Evolutionary conservation across 2,113 vertebrate genomes (phyloP).

Genomic region (Eulemur rufifrons): DNA sequence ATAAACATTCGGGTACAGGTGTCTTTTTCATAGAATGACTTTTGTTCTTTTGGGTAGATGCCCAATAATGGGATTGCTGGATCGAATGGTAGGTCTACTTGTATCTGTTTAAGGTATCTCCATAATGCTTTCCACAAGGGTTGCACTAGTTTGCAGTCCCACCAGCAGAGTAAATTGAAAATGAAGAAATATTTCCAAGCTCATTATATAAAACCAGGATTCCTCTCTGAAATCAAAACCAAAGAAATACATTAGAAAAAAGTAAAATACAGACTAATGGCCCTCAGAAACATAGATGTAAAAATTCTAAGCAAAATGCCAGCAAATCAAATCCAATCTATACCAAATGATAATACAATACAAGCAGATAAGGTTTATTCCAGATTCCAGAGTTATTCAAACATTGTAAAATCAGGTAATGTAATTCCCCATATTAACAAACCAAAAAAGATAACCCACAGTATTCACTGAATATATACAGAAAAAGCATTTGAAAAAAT

Average conservation of each 20-base stretch:
- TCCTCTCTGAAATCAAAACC: not conserved
- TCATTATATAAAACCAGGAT: not conserved
- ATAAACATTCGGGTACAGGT: too few species aligned
- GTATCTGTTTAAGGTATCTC: too few species aligned
- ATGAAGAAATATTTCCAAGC: not conserved
- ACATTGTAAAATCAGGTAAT: not conserved
- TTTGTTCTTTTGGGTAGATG: too few species aligned
- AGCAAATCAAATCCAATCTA: not conserved
- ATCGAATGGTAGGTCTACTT: too few species aligned
- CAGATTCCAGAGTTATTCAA: not conserved
- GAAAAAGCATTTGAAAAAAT: not conserved
- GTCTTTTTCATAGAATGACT: too few species aligned
- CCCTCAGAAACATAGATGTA: not conserved
- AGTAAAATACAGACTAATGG: not conserved
- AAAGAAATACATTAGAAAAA: not conserved
- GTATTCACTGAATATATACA: not conserved
- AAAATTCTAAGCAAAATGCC: not conserved
- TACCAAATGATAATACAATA: not conserved
- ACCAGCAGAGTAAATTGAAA: not conserved
- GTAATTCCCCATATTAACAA: not conserved
- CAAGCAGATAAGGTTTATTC: not conserved
- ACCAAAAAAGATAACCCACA: not conserved
- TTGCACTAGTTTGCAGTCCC: too few species aligned
- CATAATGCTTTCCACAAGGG: too few species aligned
- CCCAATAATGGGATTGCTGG: too few species aligned